Conservation (phyloP, 2,888 invertebrate species). For the Stegophylla sp. region DNA sequence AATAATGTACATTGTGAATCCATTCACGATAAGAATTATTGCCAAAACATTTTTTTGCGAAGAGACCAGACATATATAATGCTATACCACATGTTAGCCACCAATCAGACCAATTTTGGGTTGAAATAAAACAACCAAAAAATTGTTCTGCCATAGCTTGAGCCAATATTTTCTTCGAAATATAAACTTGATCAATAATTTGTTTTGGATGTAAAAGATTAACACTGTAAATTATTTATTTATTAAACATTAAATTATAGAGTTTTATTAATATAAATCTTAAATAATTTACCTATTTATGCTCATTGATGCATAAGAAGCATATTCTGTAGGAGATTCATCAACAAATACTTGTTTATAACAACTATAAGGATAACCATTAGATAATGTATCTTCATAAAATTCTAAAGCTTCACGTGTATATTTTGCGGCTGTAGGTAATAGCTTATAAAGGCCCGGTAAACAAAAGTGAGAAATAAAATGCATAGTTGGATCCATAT, state of each 20-base stretch:
- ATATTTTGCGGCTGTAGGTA: constrained; percentile 90
- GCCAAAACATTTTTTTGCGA: constrained; percentile 95
- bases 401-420: constrained; percentile 96
- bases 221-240: constrained; percentile 69
- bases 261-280: no score
- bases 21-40: constrained; percentile 93
- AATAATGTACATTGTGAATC: constrained; percentile 71
- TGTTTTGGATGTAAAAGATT: constrained; percentile 89
- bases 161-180: constrained; percentile 88
- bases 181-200: constrained; percentile 90
- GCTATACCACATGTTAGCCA: constrained; percentile 95
- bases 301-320: constrained; percentile 93
- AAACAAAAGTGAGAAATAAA: constrained; percentile 98
- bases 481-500: constrained; percentile 96
- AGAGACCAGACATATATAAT: constrained; percentile 88
- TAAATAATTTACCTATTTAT: constrained; percentile 72
- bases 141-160: constrained; percentile 98
- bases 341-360: constrained; percentile 98
- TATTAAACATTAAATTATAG: background rate
- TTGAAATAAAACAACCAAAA: constrained; percentile 97
- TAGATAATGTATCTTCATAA: constrained; percentile 94
- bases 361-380: constrained; percentile 92
- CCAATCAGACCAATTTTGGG: constrained; percentile 95
- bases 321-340: constrained; percentile 83
- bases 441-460: constrained; percentile 84